Evolutionary conservation across 2,888 invertebrate genomes (phyloP).

Genomic region (Actias luna): DNA sequence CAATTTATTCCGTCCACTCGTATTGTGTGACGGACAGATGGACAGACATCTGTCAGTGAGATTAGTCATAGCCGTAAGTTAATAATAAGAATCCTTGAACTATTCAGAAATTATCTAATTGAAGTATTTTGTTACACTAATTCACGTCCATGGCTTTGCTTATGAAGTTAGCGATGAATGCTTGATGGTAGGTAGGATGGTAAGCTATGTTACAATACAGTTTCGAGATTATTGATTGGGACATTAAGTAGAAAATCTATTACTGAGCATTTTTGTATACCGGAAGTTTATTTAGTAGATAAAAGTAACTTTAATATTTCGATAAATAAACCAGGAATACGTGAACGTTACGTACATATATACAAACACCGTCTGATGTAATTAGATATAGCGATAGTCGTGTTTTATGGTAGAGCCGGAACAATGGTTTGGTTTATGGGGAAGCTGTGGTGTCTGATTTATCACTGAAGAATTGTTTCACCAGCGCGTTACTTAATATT

Average conservation of each 20-base stretch:
- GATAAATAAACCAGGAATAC: neutral
- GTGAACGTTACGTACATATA: neutral
- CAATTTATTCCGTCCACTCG: neutral
- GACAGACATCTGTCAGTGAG: slow-evolving; percentile 34
- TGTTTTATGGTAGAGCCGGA: slow-evolving; percentile 10
- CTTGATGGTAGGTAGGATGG: neutral
- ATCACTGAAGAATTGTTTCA: neutral
- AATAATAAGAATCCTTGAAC: neutral
- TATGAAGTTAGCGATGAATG: neutral
- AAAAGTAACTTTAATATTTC: neutral
- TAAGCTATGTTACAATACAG: neutral
- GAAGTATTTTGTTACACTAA: neutral
- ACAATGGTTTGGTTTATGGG: slow-evolving; percentile 11
- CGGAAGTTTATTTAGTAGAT: too few relatives aligned
- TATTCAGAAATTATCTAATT: neutral
- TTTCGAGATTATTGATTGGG: too few relatives aligned
- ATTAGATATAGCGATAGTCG: slow-evolving; percentile 3
- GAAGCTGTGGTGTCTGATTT: neutral
- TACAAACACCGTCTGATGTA: neutral
- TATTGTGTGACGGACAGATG: slow-evolving; percentile 31
- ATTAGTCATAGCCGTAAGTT: slow-evolving; percentile 18
- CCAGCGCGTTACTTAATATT: neutral
- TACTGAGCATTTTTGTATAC: too few relatives aligned
- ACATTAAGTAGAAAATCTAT: too few relatives aligned
- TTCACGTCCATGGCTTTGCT: neutral